Percentiles rank a stretch among this genome's conserved stretches.
Evolutionary conservation across 2,888 invertebrate genomes (phyloP).

Genomic region (Drosophila recens): DNA sequence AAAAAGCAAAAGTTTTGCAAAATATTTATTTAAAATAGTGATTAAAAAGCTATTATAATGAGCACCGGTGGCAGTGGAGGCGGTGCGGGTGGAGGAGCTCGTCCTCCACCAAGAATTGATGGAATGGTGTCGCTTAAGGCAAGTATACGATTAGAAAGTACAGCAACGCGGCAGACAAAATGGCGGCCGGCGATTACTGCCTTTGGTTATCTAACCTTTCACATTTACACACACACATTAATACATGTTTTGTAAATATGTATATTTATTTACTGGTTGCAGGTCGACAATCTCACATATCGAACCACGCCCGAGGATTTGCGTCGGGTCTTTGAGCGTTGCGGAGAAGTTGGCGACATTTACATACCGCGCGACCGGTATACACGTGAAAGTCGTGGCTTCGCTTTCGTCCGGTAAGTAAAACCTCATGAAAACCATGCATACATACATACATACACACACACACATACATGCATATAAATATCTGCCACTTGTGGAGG

Average conservation of each 20-base stretch:
- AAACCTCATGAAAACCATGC: background rate
- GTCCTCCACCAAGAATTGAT: slow-evolving; percentile 95
- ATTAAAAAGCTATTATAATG: slow-evolving; percentile 86
- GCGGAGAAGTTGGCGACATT: slow-evolving; percentile 99
- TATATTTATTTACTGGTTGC: slow-evolving; percentile 22
- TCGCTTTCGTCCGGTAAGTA: slow-evolving; percentile 98
- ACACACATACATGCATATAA: background rate
- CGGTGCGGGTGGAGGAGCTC: slow-evolving; percentile 75
- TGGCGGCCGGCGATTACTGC: slow-evolving; percentile 74
- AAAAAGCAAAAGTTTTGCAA: background rate
- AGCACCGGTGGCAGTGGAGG: slow-evolving; percentile 94
- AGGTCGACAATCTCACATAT: slow-evolving; percentile 97
- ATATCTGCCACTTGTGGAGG: slow-evolving; percentile 5
- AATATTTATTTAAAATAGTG: slow-evolving; percentile 25
- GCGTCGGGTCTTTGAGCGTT: slow-evolving; percentile 96
- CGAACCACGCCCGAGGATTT: slow-evolving; percentile 98
- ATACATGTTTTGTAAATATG: background rate
- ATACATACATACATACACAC: too few species aligned
- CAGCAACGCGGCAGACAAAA: slow-evolving; percentile 67
- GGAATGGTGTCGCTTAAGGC: slow-evolving; percentile 98
- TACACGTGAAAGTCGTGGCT: slow-evolving; percentile 98
- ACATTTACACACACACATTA: slow-evolving; percentile 14
- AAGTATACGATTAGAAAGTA: slow-evolving; percentile 55
- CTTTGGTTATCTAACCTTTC: slow-evolving; percentile 62
- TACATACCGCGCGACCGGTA: slow-evolving; percentile 98